These are phyloP conservation scores for Acanthisitta chloris DNA, from an alignment of 2,113 vertebrate genomes.

Conservation along the genomic window DNA sequence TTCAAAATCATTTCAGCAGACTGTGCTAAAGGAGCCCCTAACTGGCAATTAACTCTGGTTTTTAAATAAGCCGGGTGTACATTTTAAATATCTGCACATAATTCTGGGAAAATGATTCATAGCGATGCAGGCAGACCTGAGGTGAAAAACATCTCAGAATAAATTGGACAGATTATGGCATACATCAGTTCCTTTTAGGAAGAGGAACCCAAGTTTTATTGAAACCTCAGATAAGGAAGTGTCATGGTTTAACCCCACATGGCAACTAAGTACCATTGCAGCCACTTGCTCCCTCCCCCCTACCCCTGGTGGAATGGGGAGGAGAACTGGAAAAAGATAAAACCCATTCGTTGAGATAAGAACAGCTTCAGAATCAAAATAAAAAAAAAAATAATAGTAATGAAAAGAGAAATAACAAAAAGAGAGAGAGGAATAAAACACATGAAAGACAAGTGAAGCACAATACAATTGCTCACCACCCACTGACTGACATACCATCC, in stretches of 20 bases:
- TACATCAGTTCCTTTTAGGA: constrained; percentile 4
- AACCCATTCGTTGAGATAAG: not conserved
- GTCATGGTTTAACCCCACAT: not conserved
- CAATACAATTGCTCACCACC: not conserved
- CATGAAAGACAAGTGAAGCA: not conserved
- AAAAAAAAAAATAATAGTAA: not conserved
- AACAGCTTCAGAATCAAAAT: not conserved
- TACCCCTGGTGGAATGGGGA: not conserved
- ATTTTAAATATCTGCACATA: not conserved
- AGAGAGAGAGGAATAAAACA: not conserved
- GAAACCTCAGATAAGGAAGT: not conserved
- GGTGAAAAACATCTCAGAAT: not conserved
- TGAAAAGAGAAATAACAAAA: not conserved
- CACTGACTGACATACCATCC: not conserved
- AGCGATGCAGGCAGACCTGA: not conserved
- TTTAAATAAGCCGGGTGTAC: not conserved
- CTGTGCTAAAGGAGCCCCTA: not conserved
- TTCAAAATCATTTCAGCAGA: not conserved
- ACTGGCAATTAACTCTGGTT: not conserved
- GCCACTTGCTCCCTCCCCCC: not conserved
- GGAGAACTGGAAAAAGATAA: not conserved
- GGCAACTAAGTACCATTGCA: not conserved
- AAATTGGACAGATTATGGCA: not conserved
- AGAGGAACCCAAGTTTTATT: not conserved
- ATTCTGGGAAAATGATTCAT: constrained; percentile 25